These are phyloP conservation scores for Drosophila mettleri DNA, from an alignment of 2,888 invertebrate species.

Conservation along the genomic window DNA sequence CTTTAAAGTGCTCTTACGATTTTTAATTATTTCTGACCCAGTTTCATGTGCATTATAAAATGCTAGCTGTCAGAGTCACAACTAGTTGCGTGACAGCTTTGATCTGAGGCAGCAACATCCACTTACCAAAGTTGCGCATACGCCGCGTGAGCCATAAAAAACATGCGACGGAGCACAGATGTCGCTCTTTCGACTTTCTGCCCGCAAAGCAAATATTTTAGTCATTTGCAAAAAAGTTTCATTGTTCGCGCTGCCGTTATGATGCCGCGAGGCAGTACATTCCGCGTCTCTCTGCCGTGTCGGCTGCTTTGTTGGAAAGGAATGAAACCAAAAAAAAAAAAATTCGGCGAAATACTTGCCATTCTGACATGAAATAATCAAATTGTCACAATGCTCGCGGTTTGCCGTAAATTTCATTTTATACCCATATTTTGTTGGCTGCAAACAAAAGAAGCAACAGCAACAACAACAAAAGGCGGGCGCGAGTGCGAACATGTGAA, in stretches of 20 bases:
- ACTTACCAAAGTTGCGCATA: constrained; percentile 55
- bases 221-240: constrained; percentile 36
- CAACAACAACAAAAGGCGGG: neutral
- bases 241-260: constrained; percentile 22
- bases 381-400: constrained; percentile 66
- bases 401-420: constrained; percentile 29
- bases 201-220: constrained; percentile 65
- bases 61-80: constrained; percentile 16
- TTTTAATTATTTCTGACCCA: constrained; percentile 14
- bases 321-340: constrained; percentile 10
- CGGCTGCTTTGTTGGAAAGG: constrained; percentile 53
- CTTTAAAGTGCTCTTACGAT: neutral
- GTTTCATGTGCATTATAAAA: constrained; percentile 2
- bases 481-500: constrained; percentile 19
- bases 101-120: constrained; percentile 24
- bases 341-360: constrained; percentile 32
- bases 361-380: constrained; percentile 74
- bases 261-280: constrained; percentile 4
- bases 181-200: constrained; percentile 35
- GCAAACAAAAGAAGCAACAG: constrained; percentile 6
- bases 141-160: constrained; percentile 36
- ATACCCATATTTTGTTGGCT: constrained; percentile 20
- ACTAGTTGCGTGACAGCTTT: constrained; percentile 30
- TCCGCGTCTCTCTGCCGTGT: neutral
- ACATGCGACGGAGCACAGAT: constrained; percentile 40